These are phyloP conservation scores for Gymnocephalus cernua DNA, from an alignment of 2,113 vertebrate species.

Conservation along the genomic window DNA sequence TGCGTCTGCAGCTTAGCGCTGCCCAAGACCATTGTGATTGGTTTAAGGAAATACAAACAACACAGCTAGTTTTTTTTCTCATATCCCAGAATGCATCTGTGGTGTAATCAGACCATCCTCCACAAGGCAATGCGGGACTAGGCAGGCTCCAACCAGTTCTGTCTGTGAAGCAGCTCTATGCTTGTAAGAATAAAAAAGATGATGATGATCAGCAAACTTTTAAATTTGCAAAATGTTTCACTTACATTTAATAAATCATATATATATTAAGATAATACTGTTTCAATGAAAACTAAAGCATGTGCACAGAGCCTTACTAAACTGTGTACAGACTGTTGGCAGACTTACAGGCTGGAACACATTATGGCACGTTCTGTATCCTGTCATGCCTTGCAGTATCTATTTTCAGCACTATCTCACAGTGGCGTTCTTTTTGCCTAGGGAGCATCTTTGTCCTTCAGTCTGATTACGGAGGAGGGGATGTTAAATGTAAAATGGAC, in stretches of 20 bases:
- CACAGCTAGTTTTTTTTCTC: too few species aligned
- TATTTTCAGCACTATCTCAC: slow-evolving; percentile 47
- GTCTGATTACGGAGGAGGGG: not conserved
- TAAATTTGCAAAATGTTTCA: not conserved
- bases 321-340: slow-evolving; percentile 14
- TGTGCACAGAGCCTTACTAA: not conserved
- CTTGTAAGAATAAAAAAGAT: not conserved
- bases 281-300: not conserved
- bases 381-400: slow-evolving; percentile 15
- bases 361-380: slow-evolving; percentile 4
- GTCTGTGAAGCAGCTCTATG: not conserved
- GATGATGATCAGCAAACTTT: not conserved
- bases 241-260: not conserved
- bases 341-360: slow-evolving; percentile 9
- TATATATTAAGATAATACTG: not conserved
- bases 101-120: too few species aligned
- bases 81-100: too few species aligned
- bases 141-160: too few species aligned
- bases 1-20: too few species aligned
- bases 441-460: slow-evolving; percentile 17
- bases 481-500: not conserved
- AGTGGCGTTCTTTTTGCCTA: slow-evolving; percentile 22
- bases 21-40: too few species aligned
- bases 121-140: too few species aligned
- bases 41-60: too few species aligned